These are phyloP conservation scores for Cavia aperea DNA, from an alignment of 2,113 vertebrate species.

Conservation along the genomic window DNA sequence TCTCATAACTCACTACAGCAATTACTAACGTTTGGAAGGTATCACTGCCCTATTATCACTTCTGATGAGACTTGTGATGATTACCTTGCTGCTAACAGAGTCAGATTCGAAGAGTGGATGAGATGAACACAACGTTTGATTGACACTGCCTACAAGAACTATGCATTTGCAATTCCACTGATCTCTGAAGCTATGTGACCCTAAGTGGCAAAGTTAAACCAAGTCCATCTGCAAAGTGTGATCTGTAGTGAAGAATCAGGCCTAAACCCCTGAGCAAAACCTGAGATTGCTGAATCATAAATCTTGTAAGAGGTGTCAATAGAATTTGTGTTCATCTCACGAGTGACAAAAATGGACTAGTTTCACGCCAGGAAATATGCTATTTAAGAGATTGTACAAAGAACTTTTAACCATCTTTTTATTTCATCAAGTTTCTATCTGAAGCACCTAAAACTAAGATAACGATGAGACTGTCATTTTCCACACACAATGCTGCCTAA, in stretches of 20 bases:
- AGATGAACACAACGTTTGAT: neutral
- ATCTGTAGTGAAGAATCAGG: neutral
- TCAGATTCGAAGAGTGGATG: neutral
- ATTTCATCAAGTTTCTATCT: neutral
- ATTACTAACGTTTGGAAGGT: neutral
- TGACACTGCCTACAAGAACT: neutral
- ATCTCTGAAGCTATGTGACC: neutral
- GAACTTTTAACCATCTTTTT: neutral
- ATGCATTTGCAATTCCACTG: neutral
- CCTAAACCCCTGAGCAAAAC: neutral
- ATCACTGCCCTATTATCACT: neutral
- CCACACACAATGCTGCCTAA: neutral
- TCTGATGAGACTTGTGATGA: neutral
- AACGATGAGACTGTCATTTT: neutral
- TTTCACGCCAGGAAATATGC: neutral
- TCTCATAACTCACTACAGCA: neutral
- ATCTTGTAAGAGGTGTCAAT: neutral
- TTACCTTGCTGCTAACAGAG: neutral
- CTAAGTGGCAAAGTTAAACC: neutral
- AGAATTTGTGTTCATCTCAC: neutral
- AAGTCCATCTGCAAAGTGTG: neutral
- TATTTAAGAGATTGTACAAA: neutral
- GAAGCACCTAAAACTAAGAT: neutral
- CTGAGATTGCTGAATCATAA: neutral
- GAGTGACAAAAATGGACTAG: neutral